Percentiles rank a stretch among this genome's conserved stretches.
Conservation (phyloP, 2,888 invertebrate species). For the Parnassius orleans region DNA sequence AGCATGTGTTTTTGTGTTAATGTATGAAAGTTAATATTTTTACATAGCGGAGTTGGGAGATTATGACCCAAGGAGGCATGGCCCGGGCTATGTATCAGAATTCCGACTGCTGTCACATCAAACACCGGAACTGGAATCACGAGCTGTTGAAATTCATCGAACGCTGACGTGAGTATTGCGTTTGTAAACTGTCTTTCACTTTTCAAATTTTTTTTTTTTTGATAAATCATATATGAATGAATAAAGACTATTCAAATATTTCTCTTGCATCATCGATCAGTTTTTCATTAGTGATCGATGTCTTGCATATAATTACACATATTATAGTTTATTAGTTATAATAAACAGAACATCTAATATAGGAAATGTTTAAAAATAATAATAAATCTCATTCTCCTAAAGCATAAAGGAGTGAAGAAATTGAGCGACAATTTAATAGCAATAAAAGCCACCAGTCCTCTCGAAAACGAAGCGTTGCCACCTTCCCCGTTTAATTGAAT, state of each 20-base stretch:
- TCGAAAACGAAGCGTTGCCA: constrained; percentile 72
- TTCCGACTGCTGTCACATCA: constrained; percentile 96
- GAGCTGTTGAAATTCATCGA: constrained; percentile 94
- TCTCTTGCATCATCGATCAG: no score
- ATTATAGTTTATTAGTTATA: no score
- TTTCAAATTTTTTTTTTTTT: no score
- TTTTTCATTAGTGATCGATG: no score
- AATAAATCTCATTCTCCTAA: constrained; percentile 18
- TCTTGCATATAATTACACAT: no score
- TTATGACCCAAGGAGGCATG: constrained; percentile 93
- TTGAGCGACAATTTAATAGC: constrained; percentile 56
- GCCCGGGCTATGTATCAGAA: constrained; percentile 95
- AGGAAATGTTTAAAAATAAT: no score
- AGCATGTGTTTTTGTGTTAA: no score
- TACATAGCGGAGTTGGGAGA: constrained; percentile 95
- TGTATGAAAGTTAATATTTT: constrained; percentile 4
- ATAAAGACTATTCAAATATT: no score
- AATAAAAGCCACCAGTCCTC: constrained; percentile 49
- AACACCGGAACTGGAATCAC: constrained; percentile 92
- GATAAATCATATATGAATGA: no score
- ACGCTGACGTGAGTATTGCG: constrained; percentile 87
- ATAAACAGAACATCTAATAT: no score
- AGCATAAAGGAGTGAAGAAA: constrained; percentile 55
- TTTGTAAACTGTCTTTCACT: background rate
- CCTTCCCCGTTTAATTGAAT: constrained; percentile 72